phyloP scores from a whole-genome alignment of 2,113 vertebrate genomes.

The Indicator indicator region DNA sequence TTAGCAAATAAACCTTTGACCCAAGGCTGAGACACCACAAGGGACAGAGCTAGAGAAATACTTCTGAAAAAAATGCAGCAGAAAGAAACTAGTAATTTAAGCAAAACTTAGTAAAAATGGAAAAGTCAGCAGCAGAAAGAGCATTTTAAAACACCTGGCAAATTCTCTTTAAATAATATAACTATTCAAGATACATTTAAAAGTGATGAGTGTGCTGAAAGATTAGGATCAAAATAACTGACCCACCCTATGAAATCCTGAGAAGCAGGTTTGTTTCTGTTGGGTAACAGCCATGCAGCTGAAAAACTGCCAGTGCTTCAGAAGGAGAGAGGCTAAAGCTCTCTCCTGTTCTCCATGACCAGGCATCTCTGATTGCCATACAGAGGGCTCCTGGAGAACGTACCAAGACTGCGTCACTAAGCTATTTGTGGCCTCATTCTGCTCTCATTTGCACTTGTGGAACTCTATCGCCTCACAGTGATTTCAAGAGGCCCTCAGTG shows the following conservation, averaged over 20 bases:
- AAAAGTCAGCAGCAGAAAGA: not conserved
- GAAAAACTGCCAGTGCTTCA: not conserved
- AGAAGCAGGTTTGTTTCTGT: not conserved
- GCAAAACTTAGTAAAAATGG: not conserved
- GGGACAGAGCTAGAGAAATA: not conserved
- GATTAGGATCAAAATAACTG: not conserved
- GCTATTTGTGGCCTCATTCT: not conserved
- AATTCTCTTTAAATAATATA: not conserved
- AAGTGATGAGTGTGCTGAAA: not conserved
- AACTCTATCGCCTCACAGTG: not conserved
- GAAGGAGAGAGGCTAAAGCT: not conserved
- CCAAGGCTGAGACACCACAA: not conserved
- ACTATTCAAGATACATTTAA: not conserved
- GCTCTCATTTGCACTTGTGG: not conserved
- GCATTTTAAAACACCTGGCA: not conserved
- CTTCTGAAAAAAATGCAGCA: not conserved
- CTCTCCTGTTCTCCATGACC: not conserved
- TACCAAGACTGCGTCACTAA: not conserved
- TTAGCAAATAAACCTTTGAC: not conserved
- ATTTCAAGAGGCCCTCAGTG: not conserved
- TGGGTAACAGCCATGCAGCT: not conserved
- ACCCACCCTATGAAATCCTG: not conserved
- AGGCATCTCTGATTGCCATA: not conserved
- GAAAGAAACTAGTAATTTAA: not conserved
- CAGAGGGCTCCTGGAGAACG: accelerated